Evolutionary conservation across 2,113 vertebrate genomes (phyloP).

Genomic region (Poeciliopsis turrubarensis): DNA sequence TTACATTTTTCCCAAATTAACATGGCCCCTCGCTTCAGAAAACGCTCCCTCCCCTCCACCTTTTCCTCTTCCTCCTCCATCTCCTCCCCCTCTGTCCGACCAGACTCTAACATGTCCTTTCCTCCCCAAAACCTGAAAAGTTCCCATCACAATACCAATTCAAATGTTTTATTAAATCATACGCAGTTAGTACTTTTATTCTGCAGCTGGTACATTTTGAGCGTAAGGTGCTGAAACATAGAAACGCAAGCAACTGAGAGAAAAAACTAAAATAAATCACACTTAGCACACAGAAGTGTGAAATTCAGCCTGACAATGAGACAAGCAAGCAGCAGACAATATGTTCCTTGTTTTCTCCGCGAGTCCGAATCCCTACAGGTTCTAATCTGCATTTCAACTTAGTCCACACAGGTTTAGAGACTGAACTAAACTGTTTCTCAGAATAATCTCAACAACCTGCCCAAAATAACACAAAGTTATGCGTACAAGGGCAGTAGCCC

Average conservation of each 20-base stretch:
- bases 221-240: not conserved
- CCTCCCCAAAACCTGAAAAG: constrained; percentile 10
- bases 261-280: not conserved
- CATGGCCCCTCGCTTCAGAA: constrained; percentile 84
- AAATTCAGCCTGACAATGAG: not conserved
- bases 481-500: no score
- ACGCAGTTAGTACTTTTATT: not conserved
- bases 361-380: not conserved
- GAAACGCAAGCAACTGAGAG: no score
- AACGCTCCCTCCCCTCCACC: constrained; percentile 65
- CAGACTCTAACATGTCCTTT: constrained; percentile 49
- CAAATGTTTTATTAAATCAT: not conserved
- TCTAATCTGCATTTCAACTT: not conserved
- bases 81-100: constrained; percentile 43
- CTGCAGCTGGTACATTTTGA: not conserved
- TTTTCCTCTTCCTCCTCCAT: constrained; percentile 44
- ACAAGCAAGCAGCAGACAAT: not conserved
- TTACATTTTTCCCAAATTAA: constrained; percentile 89
- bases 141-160: not conserved
- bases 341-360: not conserved
- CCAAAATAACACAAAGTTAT: not conserved
- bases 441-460: not conserved
- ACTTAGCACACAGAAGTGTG: not conserved
- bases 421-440: not conserved
- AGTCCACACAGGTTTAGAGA: not conserved